Conservation (phyloP, 2,888 invertebrate species). For the Xanthostigma xanthostigma region DNA sequence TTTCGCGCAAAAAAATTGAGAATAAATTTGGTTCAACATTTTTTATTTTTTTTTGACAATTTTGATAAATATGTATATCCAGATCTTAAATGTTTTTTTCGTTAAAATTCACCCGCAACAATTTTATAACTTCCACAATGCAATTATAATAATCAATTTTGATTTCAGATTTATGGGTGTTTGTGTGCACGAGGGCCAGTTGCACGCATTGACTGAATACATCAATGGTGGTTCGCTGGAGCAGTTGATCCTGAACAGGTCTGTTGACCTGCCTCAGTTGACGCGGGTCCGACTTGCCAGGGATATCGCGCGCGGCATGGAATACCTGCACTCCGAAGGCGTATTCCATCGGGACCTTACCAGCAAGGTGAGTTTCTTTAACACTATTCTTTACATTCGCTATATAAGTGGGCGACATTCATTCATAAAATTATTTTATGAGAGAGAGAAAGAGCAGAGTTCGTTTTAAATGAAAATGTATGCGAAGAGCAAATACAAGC, state of each 20-base stretch:
- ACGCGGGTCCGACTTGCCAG: conserved; percentile 69
- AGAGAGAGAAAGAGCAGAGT: too few species aligned
- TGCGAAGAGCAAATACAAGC: too few species aligned
- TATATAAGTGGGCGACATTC: too few species aligned
- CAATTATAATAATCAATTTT: not conserved
- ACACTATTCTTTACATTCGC: too few species aligned
- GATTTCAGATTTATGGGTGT: conserved; percentile 79
- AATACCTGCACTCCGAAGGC: conserved; percentile 81
- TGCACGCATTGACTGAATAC: conserved; percentile 91
- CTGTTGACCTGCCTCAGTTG: conserved; percentile 59
- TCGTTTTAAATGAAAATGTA: too few species aligned
- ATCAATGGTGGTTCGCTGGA: conserved; percentile 91
- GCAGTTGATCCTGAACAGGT: conserved; percentile 67
- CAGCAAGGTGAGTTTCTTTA: conserved; percentile 53
- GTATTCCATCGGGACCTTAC: conserved; percentile 94
- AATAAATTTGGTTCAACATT: not conserved
- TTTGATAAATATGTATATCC: not conserved
- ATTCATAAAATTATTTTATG: too few species aligned
- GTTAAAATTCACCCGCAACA: too few species aligned
- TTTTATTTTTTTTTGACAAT: not conserved
- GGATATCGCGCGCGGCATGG: conserved; percentile 83
- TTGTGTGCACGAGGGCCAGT: conserved; percentile 89
- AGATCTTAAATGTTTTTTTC: not conserved
- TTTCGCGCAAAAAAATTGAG: too few species aligned
- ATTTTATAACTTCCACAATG: too few species aligned